phyloP scores from a whole-genome alignment of 2,888 invertebrate species.

The Chrysodeixis includens region DNA sequence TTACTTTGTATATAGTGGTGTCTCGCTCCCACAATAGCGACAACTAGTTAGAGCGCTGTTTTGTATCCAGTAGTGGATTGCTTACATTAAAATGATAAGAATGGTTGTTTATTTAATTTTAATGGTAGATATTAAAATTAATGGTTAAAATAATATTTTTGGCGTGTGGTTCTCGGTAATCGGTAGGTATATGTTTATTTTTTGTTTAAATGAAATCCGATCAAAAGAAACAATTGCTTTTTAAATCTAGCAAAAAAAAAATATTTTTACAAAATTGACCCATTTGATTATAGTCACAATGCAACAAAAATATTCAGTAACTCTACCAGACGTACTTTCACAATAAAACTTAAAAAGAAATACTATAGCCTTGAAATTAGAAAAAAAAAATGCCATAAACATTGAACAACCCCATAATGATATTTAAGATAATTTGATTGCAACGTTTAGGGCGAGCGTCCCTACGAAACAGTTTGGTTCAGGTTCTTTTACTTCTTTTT shows the following conservation, averaged over 20 bases:
- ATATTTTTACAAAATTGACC: too few species aligned
- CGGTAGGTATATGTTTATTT: too few species aligned
- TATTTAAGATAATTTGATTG: conserved; percentile 56
- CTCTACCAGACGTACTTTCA: too few species aligned
- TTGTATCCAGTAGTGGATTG: conserved; percentile 43
- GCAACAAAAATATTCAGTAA: too few species aligned
- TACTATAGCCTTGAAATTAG: too few species aligned
- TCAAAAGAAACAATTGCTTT: too few species aligned
- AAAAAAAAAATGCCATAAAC: too few species aligned
- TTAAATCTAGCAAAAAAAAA: too few species aligned
- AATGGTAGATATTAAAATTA: background rate
- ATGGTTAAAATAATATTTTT: background rate
- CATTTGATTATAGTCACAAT: too few species aligned
- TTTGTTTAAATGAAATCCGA: too few species aligned
- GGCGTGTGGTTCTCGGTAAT: background rate
- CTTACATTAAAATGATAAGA: conserved; percentile 9
- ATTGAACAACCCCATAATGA: conserved; percentile 3
- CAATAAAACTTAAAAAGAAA: too few species aligned
- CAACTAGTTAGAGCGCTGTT: background rate
- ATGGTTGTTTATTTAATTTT: background rate
- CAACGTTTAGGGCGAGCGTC: conserved; percentile 29
- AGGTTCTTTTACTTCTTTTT: conserved; percentile 20
- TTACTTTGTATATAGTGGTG: background rate
- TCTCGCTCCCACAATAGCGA: too few species aligned
- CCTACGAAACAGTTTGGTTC: conserved; percentile 17